A percentile compares a stretch with the other conserved stretches of the same genome.
Conservation (phyloP, 2,888 invertebrate genomes). For the Pammene aurita region DNA sequence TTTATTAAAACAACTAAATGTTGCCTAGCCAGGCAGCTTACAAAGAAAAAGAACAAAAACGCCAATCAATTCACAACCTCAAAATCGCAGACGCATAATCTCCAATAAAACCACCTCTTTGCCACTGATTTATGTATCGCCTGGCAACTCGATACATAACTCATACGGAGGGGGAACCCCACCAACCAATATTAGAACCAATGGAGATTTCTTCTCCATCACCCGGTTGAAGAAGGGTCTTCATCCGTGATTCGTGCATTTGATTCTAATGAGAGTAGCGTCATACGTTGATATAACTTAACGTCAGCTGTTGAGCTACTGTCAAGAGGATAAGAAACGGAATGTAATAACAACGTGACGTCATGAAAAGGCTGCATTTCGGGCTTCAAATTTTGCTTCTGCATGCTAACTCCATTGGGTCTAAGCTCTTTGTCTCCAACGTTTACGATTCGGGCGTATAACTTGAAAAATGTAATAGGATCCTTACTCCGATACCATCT, state of each 20-base stretch:
- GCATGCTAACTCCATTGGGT: no score
- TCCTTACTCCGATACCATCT: slow-evolving; percentile 37
- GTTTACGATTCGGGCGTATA: slow-evolving; percentile 40
- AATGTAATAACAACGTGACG: no score
- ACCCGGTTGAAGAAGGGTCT: no score
- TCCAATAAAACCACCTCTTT: slow-evolving; percentile 48
- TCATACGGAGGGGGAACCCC: slow-evolving; percentile 49
- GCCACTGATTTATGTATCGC: slow-evolving; percentile 65
- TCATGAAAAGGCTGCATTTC: no score
- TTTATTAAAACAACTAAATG: no score
- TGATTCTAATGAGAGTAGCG: no score
- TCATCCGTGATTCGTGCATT: no score
- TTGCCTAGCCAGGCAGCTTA: background rate
- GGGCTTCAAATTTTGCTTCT: no score
- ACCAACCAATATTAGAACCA: background rate
- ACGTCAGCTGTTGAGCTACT: no score
- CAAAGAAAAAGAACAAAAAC: background rate
- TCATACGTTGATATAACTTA: no score
- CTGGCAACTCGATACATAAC: slow-evolving; percentile 56
- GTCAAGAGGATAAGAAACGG: no score
- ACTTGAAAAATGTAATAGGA: slow-evolving; percentile 40
- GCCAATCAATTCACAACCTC: slow-evolving; percentile 13
- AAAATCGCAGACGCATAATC: slow-evolving; percentile 32
- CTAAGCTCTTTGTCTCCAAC: background rate
- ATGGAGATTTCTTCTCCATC: no score